A percentile compares a stretch with the other conserved stretches of the same genome.
Conservation (phyloP, 2,888 invertebrate genomes). For the Lamellibrachia columna region DNA sequence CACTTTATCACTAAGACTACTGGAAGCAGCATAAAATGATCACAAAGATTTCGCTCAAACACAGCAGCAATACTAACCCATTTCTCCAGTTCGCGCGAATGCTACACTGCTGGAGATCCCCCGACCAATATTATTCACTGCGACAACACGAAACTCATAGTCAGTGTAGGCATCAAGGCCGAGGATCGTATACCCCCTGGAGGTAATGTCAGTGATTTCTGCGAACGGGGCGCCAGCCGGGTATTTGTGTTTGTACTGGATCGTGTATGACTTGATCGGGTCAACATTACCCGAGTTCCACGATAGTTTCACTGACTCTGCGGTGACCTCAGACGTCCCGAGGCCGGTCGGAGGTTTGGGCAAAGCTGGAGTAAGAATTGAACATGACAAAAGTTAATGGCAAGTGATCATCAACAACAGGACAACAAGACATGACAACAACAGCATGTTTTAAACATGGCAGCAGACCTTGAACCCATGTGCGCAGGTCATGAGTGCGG, state of each 20-base stretch:
- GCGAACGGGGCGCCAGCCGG: slow-evolving; percentile 71
- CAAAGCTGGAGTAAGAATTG: slow-evolving; percentile 74
- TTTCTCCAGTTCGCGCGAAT: slow-evolving; percentile 94
- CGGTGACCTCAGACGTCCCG: slow-evolving; percentile 90
- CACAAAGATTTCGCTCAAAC: not conserved
- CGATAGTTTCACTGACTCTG: slow-evolving; percentile 88
- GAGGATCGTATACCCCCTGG: slow-evolving; percentile 87
- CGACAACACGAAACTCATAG: slow-evolving; percentile 95
- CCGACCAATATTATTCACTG: slow-evolving; percentile 92
- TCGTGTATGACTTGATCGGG: slow-evolving; percentile 89
- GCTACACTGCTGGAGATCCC: slow-evolving; percentile 89
- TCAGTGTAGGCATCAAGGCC: slow-evolving; percentile 89
- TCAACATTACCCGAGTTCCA: slow-evolving; percentile 79
- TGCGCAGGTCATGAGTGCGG: not conserved
- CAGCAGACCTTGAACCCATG: not conserved
- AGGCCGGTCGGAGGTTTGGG: slow-evolving; percentile 92
- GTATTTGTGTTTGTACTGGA: slow-evolving; percentile 95
- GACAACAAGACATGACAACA: not conserved
- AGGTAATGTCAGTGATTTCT: slow-evolving; percentile 91
- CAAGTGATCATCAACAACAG: not conserved
- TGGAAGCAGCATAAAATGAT: not conserved
- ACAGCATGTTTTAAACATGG: not conserved
- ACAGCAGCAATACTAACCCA: slow-evolving; percentile 75
- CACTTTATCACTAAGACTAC: not conserved
- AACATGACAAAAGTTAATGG: not conserved